Base-by-base conservation (phyloP, 2,113 vertebrate species). In the Perccottus glenii region DNA sequence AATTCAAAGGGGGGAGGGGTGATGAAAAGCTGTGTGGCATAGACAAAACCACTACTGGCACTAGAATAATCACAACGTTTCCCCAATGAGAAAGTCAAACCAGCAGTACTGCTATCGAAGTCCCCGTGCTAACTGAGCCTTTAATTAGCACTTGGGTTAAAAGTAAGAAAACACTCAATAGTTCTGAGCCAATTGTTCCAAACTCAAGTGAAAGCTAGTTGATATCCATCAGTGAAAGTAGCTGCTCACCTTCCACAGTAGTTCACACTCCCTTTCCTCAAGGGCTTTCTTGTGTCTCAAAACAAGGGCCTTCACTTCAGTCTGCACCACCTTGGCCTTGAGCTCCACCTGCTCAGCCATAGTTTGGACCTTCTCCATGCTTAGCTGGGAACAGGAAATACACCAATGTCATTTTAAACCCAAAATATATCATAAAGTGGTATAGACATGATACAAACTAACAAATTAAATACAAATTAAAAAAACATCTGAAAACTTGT, bases 261-360 rank as follows among this genome's bases (percentile, higher is more conserved):
- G 94, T 85, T 99, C 96, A 60, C 96, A 98, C 78, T 99, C 98
- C 0, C 97, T 92, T 80, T 99, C 97, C 81, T 99, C 97, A 83
- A 99, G 89, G 45, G 96, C 96, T 79, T 98, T 98, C 91, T 95
- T 98, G 36, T 99, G 96, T 61, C 95, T 88, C 0, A 96, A 94
- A 0, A 96, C 95, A 32, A 98, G 96, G 0, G 96, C 95, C 82
- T 99, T 99, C 72, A 99, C 96, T 89, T 99, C 98, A 2, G 96
- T 94, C 87, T 98, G 98, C 2, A 98, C 95, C 85, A 98, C 94
- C 86, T 99, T 98, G 0, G 96, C 96, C 82, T 98, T 99, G 91
- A 98, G 95, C 88, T 99, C 98, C 58, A 99, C 96, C 84, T 99
- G 96, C 74, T 99, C 98, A 0, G 96, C 96, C 87, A 98, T 95